phyloP scores from a whole-genome alignment of 30 jellyfish, hydroid and myxozoan species.

The Pseudorhiza aurosa region DNA sequence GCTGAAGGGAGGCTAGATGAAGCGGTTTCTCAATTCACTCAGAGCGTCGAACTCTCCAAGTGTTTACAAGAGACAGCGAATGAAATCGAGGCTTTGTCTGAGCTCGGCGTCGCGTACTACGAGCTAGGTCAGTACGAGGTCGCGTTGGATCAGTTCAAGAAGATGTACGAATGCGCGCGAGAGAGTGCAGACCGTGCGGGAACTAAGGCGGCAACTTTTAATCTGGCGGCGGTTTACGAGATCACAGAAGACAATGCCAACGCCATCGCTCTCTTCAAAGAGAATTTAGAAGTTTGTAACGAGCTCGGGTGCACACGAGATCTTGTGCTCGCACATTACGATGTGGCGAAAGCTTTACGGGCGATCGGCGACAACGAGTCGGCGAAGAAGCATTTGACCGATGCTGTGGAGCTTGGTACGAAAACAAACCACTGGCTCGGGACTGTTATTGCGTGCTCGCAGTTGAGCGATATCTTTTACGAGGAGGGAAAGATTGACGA shows the following conservation, averaged over 20 bases:
- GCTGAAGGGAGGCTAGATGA: too few species aligned
- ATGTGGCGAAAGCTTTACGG: not conserved
- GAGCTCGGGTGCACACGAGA: not conserved
- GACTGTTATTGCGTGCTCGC: not conserved
- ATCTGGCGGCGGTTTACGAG: slow-evolving; percentile 15
- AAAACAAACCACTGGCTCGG: not conserved
- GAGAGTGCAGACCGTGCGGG: not conserved
- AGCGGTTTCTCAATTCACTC: not conserved
- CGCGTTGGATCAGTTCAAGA: slow-evolving; percentile 2
- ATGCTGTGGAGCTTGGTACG: not conserved
- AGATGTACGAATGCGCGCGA: not conserved
- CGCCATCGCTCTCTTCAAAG: not conserved
- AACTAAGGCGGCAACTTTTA: not conserved
- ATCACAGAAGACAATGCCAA: not conserved
- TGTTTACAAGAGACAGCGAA: not conserved
- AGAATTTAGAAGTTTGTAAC: not conserved
- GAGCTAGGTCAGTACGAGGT: not conserved
- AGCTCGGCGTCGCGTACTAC: slow-evolving; percentile 12
- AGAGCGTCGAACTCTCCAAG: not conserved
- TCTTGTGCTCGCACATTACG: not conserved
- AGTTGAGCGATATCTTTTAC: not conserved
- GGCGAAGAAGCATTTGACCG: slow-evolving; percentile 3
- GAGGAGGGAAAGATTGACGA: not conserved
- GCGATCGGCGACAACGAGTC: not conserved
- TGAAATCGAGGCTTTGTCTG: slow-evolving; percentile 4